Evolutionary conservation across 2,888 invertebrate species (phyloP), one percentile per base, ranked within the genome.

Genomic region (Dicyrtomina minuta): DNA sequence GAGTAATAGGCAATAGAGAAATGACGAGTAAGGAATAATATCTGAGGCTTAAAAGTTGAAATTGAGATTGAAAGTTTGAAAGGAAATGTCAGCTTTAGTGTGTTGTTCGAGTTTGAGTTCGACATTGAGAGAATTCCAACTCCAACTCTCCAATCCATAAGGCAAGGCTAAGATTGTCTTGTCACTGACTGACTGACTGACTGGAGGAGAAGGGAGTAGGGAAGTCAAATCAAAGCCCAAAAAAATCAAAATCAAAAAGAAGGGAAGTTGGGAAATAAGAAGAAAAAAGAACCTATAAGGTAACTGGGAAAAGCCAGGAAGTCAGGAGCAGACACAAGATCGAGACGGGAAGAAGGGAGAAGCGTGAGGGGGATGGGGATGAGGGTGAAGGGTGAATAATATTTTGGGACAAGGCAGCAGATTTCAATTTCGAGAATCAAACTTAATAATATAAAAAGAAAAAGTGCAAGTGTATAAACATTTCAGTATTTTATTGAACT

Each of bases 41-140:
- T 46, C 20, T 46, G 12, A 20, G 49, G n/a, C 49, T 46, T 46
- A 17, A 33, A 46, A 20, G 49, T 17, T 55, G 55, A 17, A 22
- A 24, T 15, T 20, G 55, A 24, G 55, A 55, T 55, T 55, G 55
- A 55, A 55, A 55, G 17, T 55, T 55, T 55, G 55, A 22, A 24
- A 15, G 55, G 15, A 55, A 55, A 55, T 55, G 55, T 22, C 55
- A 55, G 55, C 55, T 55, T 55, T 55, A 13, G 22, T 22, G 24
- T 4, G 2, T 55, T 55, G 15, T 51, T 20, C 20, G 17, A 17
- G 43, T 43, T 15, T 43, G 43, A 13, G 43, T 43, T 43, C n/a
- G n/a, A n/a, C n/a, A n/a, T n/a, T n/a, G n/a, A n/a, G n/a, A n/a
- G n/a, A n/a, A n/a, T n/a, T n/a, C n/a, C n/a, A n/a, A n/a, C n/a